Evolutionary conservation across 64 coral and sea anemone genomes (phyloP).

Genomic region (Acropora yongei): DNA sequence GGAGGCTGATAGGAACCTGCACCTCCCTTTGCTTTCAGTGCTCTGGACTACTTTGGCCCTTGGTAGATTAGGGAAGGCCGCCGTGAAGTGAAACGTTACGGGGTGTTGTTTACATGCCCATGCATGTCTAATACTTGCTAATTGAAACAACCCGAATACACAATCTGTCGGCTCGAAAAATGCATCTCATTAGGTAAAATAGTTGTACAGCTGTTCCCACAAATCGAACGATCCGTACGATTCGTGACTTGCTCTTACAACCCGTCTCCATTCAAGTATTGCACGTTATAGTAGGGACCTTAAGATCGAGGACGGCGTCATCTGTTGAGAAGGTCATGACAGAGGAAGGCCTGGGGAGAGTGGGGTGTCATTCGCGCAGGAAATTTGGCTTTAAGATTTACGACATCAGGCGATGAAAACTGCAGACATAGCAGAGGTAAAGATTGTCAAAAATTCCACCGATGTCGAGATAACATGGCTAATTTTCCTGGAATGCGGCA

Average conservation of each 20-base stretch:
- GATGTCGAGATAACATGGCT: not conserved
- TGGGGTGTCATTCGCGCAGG: not conserved
- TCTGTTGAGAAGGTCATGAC: not conserved
- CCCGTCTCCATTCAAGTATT: too few species aligned
- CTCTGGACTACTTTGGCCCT: not conserved
- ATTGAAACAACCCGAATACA: too few species aligned
- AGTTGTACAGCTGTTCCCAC: too few species aligned
- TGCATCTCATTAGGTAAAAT: too few species aligned
- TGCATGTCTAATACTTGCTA: too few species aligned
- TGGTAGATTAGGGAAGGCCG: not conserved
- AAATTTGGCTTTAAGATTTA: not conserved
- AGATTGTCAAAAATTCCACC: not conserved
- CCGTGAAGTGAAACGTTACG: slow-evolving; percentile 3
- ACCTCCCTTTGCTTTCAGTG: not conserved
- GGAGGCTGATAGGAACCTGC: not conserved
- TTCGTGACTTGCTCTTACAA: too few species aligned
- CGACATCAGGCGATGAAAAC: not conserved
- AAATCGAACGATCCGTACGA: too few species aligned
- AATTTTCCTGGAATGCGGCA: not conserved
- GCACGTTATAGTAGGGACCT: too few species aligned
- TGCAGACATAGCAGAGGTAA: not conserved
- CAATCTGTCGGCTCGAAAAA: too few species aligned
- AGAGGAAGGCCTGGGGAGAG: not conserved
- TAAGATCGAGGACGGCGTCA: not conserved
- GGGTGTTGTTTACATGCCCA: not conserved